These are phyloP conservation scores for Mythimna albipuncta DNA, from an alignment of 2,888 invertebrate species.

Conservation along the genomic window DNA sequence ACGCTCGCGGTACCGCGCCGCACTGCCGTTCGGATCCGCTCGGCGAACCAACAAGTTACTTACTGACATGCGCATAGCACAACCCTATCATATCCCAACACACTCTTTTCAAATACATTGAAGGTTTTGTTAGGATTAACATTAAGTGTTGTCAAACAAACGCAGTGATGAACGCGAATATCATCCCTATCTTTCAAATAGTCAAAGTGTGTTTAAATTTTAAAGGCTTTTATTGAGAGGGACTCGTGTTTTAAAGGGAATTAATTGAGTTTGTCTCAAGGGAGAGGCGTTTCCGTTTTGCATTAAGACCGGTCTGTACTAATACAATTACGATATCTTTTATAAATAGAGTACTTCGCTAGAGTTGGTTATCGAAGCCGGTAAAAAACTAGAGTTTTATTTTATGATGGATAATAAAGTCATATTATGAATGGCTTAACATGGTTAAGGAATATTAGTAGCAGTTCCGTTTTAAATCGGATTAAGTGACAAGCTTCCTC, in stretches of 20 bases:
- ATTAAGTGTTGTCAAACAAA: constrained; percentile 29
- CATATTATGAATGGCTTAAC: constrained; percentile 40
- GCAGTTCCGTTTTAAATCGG: constrained; percentile 44
- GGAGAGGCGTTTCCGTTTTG: constrained; percentile 86
- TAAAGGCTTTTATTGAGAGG: constrained; percentile 85
- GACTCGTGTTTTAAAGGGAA: constrained; percentile 84
- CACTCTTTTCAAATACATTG: constrained; percentile 65
- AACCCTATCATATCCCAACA: constrained; percentile 70
- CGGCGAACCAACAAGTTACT: constrained; percentile 88
- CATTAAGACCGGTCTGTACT: constrained; percentile 84
- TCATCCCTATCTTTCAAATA: constrained; percentile 53
- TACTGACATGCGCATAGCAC: constrained; percentile 86
- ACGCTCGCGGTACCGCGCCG: constrained; percentile 81
- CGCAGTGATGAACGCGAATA: constrained; percentile 54
- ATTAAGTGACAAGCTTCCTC: constrained; percentile 41
- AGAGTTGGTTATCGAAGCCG: constrained; percentile 59
- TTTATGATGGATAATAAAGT: constrained; percentile 51
- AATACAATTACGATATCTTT: constrained; percentile 85
- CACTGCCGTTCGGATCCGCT: constrained; percentile 84
- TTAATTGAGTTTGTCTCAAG: constrained; percentile 89
- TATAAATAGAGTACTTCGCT: constrained; percentile 70
- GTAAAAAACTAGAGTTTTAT: constrained; percentile 55
- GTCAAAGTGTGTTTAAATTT: constrained; percentile 86
- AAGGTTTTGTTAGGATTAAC: constrained; percentile 54
- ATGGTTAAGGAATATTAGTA: constrained; percentile 43